Evolutionary conservation across 2,797 vertebrate genomes (phyloP).

Genomic region (Neostethus bicornis): DNA sequence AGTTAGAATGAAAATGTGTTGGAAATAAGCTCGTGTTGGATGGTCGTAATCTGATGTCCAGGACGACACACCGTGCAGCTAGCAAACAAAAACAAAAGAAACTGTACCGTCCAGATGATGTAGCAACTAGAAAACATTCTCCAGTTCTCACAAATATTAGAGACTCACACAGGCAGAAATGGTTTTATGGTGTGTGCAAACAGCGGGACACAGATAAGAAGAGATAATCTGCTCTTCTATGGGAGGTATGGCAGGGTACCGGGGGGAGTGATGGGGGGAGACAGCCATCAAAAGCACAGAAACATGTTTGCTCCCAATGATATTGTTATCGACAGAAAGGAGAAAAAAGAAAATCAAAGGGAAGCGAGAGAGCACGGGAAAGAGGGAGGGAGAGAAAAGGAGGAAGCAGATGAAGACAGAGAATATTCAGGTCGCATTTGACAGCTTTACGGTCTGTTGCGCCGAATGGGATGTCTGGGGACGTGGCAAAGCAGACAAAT

Average conservation of each 20-base stretch:
- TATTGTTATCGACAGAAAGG: conserved; percentile 69
- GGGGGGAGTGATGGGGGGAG: conserved; percentile 12
- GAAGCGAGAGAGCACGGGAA: conserved; percentile 56
- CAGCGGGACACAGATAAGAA: conserved; percentile 59
- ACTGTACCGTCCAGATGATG: conserved; percentile 22
- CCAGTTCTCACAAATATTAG: conserved; percentile 33
- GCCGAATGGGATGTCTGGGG: conserved; percentile 76
- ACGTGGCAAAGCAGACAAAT: conserved; percentile 81
- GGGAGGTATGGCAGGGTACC: neutral
- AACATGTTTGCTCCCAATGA: conserved; percentile 60
- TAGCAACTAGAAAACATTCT: conserved; percentile 21
- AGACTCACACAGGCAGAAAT: conserved; percentile 37
- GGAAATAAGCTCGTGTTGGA: too few relatives aligned
- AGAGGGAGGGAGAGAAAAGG: conserved; percentile 47
- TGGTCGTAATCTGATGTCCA: neutral
- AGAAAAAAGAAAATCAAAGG: conserved; percentile 69
- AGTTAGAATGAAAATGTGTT: too few relatives aligned
- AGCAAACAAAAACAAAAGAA: conserved; percentile 25
- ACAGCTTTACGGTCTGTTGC: conserved; percentile 81
- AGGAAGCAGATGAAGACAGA: conserved; percentile 75
- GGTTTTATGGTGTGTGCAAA: conserved; percentile 55
- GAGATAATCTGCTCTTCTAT: conserved; percentile 58
- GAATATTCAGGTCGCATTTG: conserved; percentile 81
- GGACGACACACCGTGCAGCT: neutral
- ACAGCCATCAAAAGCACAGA: conserved; percentile 57